These are phyloP conservation scores for Archips crataeganus DNA, from an alignment of 2,888 invertebrate genomes.

Conservation along the genomic window DNA sequence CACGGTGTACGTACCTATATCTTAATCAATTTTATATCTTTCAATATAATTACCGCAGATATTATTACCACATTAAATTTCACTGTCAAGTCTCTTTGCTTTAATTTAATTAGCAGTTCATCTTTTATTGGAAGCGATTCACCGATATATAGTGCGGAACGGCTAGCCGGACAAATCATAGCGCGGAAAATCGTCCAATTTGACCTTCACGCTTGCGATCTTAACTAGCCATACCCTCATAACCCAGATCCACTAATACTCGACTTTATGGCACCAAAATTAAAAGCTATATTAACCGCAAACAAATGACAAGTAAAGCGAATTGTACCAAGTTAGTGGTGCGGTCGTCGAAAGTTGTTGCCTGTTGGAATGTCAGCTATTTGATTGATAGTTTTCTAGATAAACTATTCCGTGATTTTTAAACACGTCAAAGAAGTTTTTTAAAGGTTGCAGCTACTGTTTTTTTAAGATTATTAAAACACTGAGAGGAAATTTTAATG, in stretches of 20 bases:
- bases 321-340: conserved; percentile 14
- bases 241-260: not conserved
- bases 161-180: conserved; percentile 23
- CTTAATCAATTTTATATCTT: no score
- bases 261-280: not conserved
- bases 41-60: no score
- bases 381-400: conserved; percentile 27
- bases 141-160: conserved; percentile 40
- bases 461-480: no score
- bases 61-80: not conserved
- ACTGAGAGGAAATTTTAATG: no score
- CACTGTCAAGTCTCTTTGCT: not conserved
- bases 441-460: not conserved
- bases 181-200: conserved; percentile 30
- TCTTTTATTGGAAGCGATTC: conserved; percentile 15
- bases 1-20: no score
- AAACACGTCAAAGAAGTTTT: not conserved
- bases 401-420: not conserved
- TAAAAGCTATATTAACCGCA: not conserved
- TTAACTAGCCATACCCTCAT: not conserved
- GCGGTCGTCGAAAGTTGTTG: conserved; percentile 28
- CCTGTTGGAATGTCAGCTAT: conserved; percentile 23
- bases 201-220: conserved; percentile 38
- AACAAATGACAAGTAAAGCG: not conserved
- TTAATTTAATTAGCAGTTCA: conserved; percentile 1